Conservation (phyloP, 2,113 vertebrate genomes). For the Hemichromis elongatus region DNA sequence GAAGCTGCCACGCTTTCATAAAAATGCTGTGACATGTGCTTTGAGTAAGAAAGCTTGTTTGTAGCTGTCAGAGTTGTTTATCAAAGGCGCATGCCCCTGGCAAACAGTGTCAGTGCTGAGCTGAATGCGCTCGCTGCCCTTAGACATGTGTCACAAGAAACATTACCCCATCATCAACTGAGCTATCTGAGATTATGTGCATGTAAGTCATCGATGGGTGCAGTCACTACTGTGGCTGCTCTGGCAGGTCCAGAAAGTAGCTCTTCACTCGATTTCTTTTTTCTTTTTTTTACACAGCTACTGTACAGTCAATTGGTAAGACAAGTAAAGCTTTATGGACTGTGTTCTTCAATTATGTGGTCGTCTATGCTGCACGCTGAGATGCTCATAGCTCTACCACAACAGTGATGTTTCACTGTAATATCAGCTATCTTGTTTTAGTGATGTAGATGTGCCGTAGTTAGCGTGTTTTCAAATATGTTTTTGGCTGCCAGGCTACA, state of each 20-base stretch:
- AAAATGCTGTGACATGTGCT: not conserved
- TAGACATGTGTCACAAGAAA: not conserved
- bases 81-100: not conserved
- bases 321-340: not conserved
- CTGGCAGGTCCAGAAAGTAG: not conserved
- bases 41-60: not conserved
- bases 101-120: not conserved
- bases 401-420: not conserved
- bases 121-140: not conserved
- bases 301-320: not conserved
- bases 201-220: not conserved
- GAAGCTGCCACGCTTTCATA: not conserved
- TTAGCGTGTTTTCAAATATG: not conserved
- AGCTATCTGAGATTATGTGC: not conserved
- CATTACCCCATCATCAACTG: not conserved
- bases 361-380: not conserved
- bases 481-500: not conserved
- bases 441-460: not conserved
- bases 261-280: not conserved
- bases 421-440: constrained; percentile 27
- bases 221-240: not conserved
- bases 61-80: constrained; percentile 5
- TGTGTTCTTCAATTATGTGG: not conserved
- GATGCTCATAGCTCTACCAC: not conserved
- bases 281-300: not conserved